phyloP scores from a whole-genome alignment of 2,888 invertebrate species.

The Tineola bisselliella region DNA sequence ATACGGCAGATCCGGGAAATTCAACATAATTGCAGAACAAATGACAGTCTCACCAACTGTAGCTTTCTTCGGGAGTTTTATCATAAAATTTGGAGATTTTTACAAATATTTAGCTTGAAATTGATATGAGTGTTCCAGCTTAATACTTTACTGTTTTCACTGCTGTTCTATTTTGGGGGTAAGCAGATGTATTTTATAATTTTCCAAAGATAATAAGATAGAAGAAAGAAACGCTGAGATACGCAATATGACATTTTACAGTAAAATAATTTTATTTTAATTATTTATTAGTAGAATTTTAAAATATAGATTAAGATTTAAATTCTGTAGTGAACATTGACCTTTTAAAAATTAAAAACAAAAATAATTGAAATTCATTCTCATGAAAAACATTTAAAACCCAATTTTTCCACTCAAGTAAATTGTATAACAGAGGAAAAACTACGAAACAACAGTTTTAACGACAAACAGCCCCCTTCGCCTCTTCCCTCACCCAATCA shows the following conservation, averaged over 20 bases:
- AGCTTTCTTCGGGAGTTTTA: not conserved
- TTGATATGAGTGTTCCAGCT: not conserved
- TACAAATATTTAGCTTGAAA: not conserved
- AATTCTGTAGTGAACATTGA: too few species aligned
- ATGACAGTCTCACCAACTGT: constrained; percentile 7
- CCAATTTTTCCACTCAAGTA: not conserved
- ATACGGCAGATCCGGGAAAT: constrained; percentile 6
- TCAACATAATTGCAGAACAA: constrained; percentile 15
- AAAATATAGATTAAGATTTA: too few species aligned
- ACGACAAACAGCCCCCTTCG: not conserved
- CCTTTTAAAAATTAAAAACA: too few species aligned
- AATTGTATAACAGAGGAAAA: not conserved
- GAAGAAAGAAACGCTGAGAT: too few species aligned
- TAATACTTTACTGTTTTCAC: not conserved
- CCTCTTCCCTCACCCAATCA: constrained; percentile 37
- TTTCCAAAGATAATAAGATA: too few species aligned
- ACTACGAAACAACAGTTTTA: not conserved
- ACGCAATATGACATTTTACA: too few species aligned
- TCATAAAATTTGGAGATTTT: not conserved
- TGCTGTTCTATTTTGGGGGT: not conserved
- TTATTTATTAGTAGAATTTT: too few species aligned
- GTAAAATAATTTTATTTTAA: too few species aligned
- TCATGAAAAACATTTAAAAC: not conserved
- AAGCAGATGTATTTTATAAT: too few species aligned
- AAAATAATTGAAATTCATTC: too few species aligned